Evolutionary conservation across 2,113 vertebrate genomes (phyloP), one percentile per base, ranked within the genome.

Genomic region (Protobothrops mucrosquamatus): DNA sequence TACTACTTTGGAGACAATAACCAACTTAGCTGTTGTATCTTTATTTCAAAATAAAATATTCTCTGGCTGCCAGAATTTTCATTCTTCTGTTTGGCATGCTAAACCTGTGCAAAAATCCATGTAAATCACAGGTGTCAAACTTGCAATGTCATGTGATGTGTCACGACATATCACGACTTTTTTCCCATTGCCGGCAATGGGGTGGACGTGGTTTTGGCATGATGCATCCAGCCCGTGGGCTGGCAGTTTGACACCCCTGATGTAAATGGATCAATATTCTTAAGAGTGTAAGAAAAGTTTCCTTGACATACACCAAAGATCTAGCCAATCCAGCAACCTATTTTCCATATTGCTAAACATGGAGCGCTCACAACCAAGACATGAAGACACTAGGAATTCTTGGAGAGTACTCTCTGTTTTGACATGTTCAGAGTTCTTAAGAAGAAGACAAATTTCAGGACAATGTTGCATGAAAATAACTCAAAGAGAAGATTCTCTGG

Each of bases 151-250:
- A 51, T 7, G 8, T 10, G 48, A 51, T 8, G 48, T 51, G 48
- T 51, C 8, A 1, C 0, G 8, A 51, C 8, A 1, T 51, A 9
- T 51, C 8, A 0, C 48, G 1, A 8, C 9, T 51, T 51, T 51
- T 51, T 51, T 51, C 48, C 48, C 48, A 51, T 51, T 51, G 48
- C 48, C 8, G 48, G 48, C 8, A 51, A 51, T 51, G 48, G 8
- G 48, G 48, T 51, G 48, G 8, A 51, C 8, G 8, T 1, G 48
- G 8, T 51, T 51, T 51, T 51, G 48, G 48, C 8, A 9, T 51
- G 48, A 51, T 9, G 7, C 48, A 51, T 51, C 48, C 48, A 0
- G 8, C 48, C 48, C 8, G 1, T 51, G 48, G 48, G 9, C 48
- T 51, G 48, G 48, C 48, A 51, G 48, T 51, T 51, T 51, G 48